Conservation (phyloP, 2,113 vertebrate genomes). For the Ahaetulla prasina region DNA sequence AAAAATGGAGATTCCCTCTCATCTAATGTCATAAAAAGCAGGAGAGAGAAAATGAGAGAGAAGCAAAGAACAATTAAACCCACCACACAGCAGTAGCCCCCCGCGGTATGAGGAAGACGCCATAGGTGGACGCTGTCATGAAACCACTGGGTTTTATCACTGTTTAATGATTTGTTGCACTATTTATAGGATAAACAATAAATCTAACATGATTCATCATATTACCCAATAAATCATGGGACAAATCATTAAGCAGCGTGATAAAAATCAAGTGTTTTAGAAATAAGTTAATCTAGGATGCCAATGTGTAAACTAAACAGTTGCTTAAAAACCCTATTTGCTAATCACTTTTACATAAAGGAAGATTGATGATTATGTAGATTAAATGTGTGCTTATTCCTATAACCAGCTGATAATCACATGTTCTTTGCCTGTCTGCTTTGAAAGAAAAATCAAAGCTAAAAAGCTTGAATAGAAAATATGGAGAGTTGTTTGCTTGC, state of each 20-base stretch:
- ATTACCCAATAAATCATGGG: constrained; percentile 80
- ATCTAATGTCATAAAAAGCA: constrained; percentile 29
- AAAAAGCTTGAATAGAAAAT: constrained; percentile 30
- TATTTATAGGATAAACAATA: constrained; percentile 80
- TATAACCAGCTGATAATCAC: constrained; percentile 63
- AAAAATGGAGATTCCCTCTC: constrained; percentile 40
- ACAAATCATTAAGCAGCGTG: constrained; percentile 80
- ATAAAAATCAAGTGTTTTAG: constrained; percentile 84
- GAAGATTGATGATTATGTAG: constrained; percentile 76
- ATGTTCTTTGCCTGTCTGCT: constrained; percentile 47
- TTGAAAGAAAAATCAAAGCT: constrained; percentile 11
- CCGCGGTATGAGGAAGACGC: constrained; percentile 4
- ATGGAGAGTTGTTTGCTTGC: not conserved
- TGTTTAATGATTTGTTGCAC: constrained; percentile 76
- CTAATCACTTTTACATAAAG: constrained; percentile 79
- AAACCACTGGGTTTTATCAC: constrained; percentile 64
- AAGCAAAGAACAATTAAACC: constrained; percentile 24
- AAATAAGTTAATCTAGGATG: constrained; percentile 81
- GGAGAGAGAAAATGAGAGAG: not conserved
- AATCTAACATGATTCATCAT: constrained; percentile 78
- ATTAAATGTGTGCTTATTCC: constrained; percentile 74
- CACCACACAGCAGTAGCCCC: constrained; percentile 16
- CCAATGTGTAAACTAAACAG: constrained; percentile 77
- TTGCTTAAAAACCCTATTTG: constrained; percentile 77
- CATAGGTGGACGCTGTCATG: constrained; percentile 53